These are phyloP conservation scores for Blastomussa wellsi DNA, from an alignment of 92 coral and sea anemone genomes.

Conservation along the genomic window DNA sequence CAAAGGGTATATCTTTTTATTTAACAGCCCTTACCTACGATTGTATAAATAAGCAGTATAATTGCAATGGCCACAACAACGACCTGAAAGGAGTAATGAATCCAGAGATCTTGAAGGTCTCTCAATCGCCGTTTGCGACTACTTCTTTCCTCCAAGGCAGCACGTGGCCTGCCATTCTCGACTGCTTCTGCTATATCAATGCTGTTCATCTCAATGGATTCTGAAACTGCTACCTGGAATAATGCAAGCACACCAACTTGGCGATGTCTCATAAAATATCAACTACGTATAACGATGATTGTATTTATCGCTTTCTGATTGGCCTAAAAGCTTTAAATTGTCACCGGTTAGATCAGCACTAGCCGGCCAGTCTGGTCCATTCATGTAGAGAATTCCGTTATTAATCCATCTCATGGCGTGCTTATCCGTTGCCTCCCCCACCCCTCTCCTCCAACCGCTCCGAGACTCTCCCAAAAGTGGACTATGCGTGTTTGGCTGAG, in stretches of 20 bases:
- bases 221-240: background rate
- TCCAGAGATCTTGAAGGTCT: conserved; percentile 11
- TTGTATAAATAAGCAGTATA: conserved; percentile 39
- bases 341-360: too few relatives aligned
- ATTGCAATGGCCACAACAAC: conserved; percentile 41
- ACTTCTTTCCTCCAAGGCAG: background rate
- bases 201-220: background rate
- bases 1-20: too few relatives aligned
- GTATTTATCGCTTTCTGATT: background rate
- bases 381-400: too few relatives aligned
- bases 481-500: too few relatives aligned
- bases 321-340: background rate
- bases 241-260: background rate
- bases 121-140: background rate
- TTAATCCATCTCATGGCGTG: too few relatives aligned
- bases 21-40: conserved; percentile 51
- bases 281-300: background rate
- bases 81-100: conserved; percentile 42
- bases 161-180: conserved; percentile 30
- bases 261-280: background rate
- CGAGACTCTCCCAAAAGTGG: too few relatives aligned
- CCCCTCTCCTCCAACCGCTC: too few relatives aligned
- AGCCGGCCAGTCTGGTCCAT: too few relatives aligned
- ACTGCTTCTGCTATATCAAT: conserved; percentile 13
- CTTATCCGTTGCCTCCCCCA: too few relatives aligned